Conservation (phyloP, 1,140 invertebrate species). For the Anagrus nilaparvatae region DNA sequence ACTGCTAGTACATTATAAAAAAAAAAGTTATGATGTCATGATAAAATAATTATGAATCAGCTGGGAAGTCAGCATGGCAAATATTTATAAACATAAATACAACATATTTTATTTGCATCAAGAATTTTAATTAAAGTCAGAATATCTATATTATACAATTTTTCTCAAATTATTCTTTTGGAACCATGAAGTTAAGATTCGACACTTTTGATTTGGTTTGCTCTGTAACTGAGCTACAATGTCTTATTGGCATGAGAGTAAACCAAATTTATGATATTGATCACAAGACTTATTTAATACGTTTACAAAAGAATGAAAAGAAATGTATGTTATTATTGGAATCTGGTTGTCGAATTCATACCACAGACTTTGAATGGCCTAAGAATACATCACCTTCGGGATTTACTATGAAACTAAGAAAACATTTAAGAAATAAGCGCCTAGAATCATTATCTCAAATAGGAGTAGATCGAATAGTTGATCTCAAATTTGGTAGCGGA, state of each 20-base stretch:
- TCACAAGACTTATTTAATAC: slow-evolving; percentile 91
- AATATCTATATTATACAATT: no score
- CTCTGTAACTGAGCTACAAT: slow-evolving; percentile 75
- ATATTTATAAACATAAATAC: no score
- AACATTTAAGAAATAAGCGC: slow-evolving; percentile 94
- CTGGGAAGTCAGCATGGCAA: no score
- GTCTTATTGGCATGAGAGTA: slow-evolving; percentile 83
- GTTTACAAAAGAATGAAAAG: slow-evolving; percentile 69
- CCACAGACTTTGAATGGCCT: slow-evolving; percentile 95
- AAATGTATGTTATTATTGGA: slow-evolving; percentile 87
- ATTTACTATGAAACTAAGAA: slow-evolving; percentile 97
- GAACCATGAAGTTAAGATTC: slow-evolving; percentile 92
- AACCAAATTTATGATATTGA: slow-evolving; percentile 98
- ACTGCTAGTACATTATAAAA: no score
- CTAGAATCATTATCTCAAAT: slow-evolving; percentile 78
- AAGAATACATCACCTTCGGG: slow-evolving; percentile 93
- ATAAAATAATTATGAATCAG: no score
- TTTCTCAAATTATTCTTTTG: no score
- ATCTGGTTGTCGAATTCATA: slow-evolving; percentile 89
- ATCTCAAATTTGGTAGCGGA: slow-evolving; percentile 88
- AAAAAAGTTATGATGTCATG: no score
- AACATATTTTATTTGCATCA: background rate
- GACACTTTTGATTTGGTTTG: slow-evolving; percentile 86
- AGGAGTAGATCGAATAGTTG: slow-evolving; percentile 80
- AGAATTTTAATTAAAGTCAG: no score